Evolutionary conservation across 2,888 invertebrate genomes (phyloP).

Genomic region (Sialis lutaria): DNA sequence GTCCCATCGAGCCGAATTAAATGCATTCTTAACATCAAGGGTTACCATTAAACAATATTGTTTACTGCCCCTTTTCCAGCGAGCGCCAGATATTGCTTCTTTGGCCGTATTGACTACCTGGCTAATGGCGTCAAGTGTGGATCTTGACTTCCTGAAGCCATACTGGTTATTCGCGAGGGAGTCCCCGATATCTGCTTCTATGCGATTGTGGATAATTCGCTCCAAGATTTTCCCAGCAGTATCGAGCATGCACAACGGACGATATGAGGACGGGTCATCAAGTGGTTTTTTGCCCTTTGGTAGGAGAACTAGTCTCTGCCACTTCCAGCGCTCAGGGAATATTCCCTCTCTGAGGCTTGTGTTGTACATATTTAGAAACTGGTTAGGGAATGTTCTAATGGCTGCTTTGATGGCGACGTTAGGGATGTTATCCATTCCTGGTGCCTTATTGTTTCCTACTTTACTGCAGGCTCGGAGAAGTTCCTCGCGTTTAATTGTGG

Average conservation of each 20-base stretch:
- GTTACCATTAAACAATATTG: not conserved
- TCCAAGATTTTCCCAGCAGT: slow-evolving; percentile 11
- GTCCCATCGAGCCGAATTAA: slow-evolving; percentile 4
- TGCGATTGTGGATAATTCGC: slow-evolving; percentile 10
- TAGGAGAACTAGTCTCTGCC: slow-evolving; percentile 6
- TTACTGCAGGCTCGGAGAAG: not conserved
- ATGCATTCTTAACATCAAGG: not conserved
- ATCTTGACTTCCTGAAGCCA: slow-evolving; percentile 10
- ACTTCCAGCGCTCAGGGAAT: slow-evolving; percentile 7
- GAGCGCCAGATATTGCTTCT: not conserved
- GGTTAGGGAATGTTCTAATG: not conserved
- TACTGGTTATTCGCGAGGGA: slow-evolving; percentile 5
- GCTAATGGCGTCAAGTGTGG: slow-evolving; percentile 6
- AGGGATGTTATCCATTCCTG: not conserved
- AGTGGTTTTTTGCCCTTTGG: slow-evolving; percentile 8
- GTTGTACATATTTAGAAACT: slow-evolving; percentile 6
- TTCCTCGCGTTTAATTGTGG: not conserved
- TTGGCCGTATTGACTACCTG: not conserved
- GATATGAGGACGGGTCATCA: not conserved
- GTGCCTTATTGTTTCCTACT: not conserved
- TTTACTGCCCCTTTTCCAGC: not conserved
- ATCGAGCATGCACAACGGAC: slow-evolving; percentile 6
- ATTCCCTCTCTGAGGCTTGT: slow-evolving; percentile 5
- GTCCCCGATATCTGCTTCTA: slow-evolving; percentile 7
- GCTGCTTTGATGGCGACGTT: not conserved